A percentile compares a stretch with the other conserved stretches of the same genome.
phyloP scores from a whole-genome alignment of 2,888 invertebrate species.

The Peribatodes rhomboidaria region DNA sequence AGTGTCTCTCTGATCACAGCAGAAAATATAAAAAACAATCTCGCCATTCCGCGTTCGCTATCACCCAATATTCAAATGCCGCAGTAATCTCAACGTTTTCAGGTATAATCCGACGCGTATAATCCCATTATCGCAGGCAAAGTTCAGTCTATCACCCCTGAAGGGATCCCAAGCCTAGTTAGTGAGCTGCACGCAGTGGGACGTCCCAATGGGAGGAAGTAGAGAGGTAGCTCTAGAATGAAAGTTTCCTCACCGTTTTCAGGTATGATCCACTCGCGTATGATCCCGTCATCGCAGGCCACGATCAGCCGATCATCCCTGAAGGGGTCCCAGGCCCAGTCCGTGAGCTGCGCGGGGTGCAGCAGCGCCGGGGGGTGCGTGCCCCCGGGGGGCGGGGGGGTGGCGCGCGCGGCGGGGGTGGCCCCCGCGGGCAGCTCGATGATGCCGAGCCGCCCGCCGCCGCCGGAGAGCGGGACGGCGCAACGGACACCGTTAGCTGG shows the following conservation, averaged over 20 bases:
- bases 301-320: constrained; percentile 92
- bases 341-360: constrained; percentile 95
- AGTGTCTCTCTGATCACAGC: no score
- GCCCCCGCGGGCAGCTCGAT: constrained; percentile 87
- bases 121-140: no score
- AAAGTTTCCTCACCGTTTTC: constrained; percentile 80
- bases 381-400: constrained; percentile 90
- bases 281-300: constrained; percentile 95
- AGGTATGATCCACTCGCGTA: constrained; percentile 93
- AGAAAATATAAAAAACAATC: no score
- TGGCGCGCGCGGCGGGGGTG: constrained; percentile 53
- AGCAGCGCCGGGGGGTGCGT: constrained; percentile 96
- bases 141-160: no score
- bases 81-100: no score
- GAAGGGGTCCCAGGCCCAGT: constrained; percentile 98
- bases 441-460: constrained; percentile 96
- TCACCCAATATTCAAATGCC: no score
- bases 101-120: no score
- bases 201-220: no score
- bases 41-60: no score
- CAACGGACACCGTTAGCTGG: constrained; percentile 94
- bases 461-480: constrained; percentile 96
- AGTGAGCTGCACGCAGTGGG: no score
- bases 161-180: no score
- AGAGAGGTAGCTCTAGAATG: no score